Conservation (phyloP, 1,140 invertebrate genomes). For the Heliothis virescens region DNA sequence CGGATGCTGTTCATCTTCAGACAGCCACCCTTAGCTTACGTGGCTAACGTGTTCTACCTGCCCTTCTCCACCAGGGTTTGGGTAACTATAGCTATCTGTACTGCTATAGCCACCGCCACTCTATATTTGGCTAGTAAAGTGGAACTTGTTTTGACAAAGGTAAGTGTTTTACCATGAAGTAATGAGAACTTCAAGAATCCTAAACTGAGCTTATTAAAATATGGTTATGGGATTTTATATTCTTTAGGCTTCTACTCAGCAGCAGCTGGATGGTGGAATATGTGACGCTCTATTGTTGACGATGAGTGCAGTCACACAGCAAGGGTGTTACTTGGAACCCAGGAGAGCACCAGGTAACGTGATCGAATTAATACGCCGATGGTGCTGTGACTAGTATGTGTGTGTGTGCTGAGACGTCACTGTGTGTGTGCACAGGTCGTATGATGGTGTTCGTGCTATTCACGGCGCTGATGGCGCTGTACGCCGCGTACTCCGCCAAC, state of each 20-base stretch:
- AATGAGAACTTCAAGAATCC: too few relatives aligned
- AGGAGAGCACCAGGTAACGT: slow-evolving; percentile 72
- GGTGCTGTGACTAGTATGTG: too few relatives aligned
- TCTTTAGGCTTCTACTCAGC: slow-evolving; percentile 26
- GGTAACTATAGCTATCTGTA: slow-evolving; percentile 82
- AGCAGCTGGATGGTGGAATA: slow-evolving; percentile 69
- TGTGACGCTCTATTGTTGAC: slow-evolving; percentile 80
- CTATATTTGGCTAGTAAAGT: slow-evolving; percentile 61
- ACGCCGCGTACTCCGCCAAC: slow-evolving; percentile 88
- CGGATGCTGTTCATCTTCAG: slow-evolving; percentile 87
- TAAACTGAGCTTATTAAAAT: too few relatives aligned
- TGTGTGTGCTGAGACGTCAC: neutral
- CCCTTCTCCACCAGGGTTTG: slow-evolving; percentile 88
- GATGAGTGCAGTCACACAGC: slow-evolving; percentile 83
- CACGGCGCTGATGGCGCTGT: slow-evolving; percentile 83
- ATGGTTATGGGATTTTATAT: too few relatives aligned
- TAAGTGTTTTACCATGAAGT: slow-evolving; percentile 20
- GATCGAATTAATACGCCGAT: too few relatives aligned
- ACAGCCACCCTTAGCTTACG: slow-evolving; percentile 88
- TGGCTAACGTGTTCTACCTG: slow-evolving; percentile 88
- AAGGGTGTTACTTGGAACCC: slow-evolving; percentile 83
- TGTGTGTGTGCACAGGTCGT: slow-evolving; percentile 70
- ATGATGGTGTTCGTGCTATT: slow-evolving; percentile 85
- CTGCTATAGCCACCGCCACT: slow-evolving; percentile 56
- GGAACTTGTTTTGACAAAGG: slow-evolving; percentile 60